Evolutionary conservation across 2,797 vertebrate species (phyloP), one percentile per base, ranked within the genome.

Genomic region (Lacerta bilineata): DNA sequence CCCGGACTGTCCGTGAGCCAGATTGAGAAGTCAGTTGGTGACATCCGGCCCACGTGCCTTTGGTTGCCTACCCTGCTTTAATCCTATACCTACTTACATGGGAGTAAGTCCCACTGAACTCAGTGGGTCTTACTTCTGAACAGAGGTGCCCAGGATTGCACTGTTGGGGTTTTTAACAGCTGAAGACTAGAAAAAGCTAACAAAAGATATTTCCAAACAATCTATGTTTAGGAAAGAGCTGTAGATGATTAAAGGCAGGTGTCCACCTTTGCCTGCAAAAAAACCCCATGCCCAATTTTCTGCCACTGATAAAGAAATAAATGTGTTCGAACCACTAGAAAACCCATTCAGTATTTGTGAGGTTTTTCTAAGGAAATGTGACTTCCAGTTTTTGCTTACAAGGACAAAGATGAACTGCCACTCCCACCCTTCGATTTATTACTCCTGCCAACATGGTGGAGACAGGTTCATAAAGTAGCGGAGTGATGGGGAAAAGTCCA

Each of bases 131-230:
- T 10, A 69, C 2, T 69, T 69, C 29, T 29, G 25, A 69, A 27
- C 68, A 27, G 68, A 55, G 50, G 50, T 55, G 50, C 50, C 50
- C 50, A 55, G 50, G 50, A 55, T 15, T 13, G 13, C 50, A 55
- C 50, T 55, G 13, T 55, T 55, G 50, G 50, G 50, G 15, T 55
- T 43, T 43, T 64, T 29, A 33, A 91, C 69, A 55, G 71, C 50
- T 84, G 41, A 41, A 6, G 5, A n/a, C n/a, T 33, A 68, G 27
- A 66, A 81, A 89, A 90, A 82, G 74, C 81, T 79, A 91, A 89
- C 87, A 81, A 8, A 92, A 33, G 71, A 88, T 90, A 92, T 84
- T 83, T 91, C 17, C 90, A 76, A 80, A 50, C n/a, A n/a, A 43
- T 1, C 90, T 64, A 87, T 33, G 76, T 80, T 90, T 82, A 84